Evolutionary conservation across 2,113 vertebrate genomes (phyloP).

Genomic region (Oreochromis tanganicae): DNA sequence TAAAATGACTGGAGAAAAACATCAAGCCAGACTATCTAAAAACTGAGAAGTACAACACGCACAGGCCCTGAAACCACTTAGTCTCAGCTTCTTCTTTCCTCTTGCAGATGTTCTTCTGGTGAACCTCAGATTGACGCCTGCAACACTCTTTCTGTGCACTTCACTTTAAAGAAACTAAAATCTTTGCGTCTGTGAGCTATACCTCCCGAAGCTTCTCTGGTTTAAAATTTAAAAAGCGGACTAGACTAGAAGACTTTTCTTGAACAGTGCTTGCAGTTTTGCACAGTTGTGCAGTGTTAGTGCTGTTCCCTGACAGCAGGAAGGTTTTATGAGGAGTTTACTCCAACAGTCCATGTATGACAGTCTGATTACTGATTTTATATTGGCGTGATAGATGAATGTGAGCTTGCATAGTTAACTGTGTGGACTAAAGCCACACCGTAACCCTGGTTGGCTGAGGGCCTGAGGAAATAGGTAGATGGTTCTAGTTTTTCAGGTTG

Average conservation of each 20-base stretch:
- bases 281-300: not conserved
- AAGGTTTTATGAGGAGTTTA: not conserved
- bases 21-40: not conserved
- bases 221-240: not conserved
- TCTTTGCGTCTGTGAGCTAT: not conserved
- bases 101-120: not conserved
- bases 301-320: not conserved
- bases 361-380: not conserved
- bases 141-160: not conserved
- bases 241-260: not conserved
- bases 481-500: not conserved
- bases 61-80: fast-evolving
- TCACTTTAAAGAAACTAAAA: not conserved
- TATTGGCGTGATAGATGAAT: not conserved
- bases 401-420: not conserved
- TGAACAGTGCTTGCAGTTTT: fast-evolving
- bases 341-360: not conserved
- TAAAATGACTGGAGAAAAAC: not conserved
- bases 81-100: not conserved
- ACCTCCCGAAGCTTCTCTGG: fast-evolving
- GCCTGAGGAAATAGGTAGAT: fast-evolving
- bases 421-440: not conserved
- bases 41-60: not conserved
- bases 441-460: not conserved
- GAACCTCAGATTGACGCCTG: not conserved